Percentiles rank a stretch among this genome's conserved stretches.
Evolutionary conservation across 2,113 vertebrate species (phyloP).

Genomic region (Lepisosteus osseus): DNA sequence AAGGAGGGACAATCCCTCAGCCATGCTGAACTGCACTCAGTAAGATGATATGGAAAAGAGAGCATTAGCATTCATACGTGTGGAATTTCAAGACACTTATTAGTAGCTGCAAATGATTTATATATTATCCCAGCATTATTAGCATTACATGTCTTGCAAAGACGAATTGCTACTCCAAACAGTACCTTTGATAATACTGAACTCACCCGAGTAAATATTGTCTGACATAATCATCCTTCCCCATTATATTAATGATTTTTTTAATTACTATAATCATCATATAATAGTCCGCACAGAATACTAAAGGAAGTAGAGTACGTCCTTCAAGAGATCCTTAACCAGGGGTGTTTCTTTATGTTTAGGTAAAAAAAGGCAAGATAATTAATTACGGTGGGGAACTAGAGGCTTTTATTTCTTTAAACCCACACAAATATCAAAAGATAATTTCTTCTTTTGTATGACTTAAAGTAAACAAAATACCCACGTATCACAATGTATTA

Average conservation of each 20-base stretch:
- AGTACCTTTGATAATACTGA: neutral
- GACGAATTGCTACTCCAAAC: neutral
- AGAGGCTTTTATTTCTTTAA: no score
- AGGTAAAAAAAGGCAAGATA: no score
- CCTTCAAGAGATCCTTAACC: neutral
- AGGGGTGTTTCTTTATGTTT: no score
- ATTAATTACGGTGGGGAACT: no score
- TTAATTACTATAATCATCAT: neutral
- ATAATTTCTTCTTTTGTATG: no score
- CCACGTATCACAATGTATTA: no score
- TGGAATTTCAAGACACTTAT: neutral
- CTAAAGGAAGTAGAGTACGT: neutral
- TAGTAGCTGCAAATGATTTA: neutral
- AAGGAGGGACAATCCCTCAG: no score
- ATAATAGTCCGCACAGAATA: neutral
- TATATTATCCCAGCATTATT: neutral
- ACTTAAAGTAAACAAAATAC: no score
- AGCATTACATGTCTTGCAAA: neutral
- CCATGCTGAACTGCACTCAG: no score
- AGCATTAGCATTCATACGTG: no score
- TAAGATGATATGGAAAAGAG: no score
- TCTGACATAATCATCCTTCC: neutral
- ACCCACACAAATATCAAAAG: no score
- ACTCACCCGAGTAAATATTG: neutral
- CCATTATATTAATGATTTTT: constrained; percentile 4